These are phyloP conservation scores for Bambusicola thoracicus DNA, from an alignment of 2,113 vertebrate species.

Conservation along the genomic window DNA sequence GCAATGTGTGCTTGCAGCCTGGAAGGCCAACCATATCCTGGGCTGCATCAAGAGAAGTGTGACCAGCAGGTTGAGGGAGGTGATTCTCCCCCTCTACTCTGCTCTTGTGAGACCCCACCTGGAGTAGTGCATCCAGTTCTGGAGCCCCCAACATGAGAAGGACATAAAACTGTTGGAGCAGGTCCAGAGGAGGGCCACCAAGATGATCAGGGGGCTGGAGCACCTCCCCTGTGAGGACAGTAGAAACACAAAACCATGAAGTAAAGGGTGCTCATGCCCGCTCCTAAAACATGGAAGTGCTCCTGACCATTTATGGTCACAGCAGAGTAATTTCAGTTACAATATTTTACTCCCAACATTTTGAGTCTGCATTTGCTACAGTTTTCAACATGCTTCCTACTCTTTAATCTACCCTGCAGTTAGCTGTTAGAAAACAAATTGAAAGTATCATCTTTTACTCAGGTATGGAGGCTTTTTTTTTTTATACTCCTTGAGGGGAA, in stretches of 20 bases:
- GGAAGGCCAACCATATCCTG: too few relatives aligned
- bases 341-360: background rate
- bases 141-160: too few relatives aligned
- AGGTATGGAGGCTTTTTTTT: background rate
- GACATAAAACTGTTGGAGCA: too few relatives aligned
- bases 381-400: background rate
- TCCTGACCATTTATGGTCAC: background rate
- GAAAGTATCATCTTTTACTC: conserved; percentile 7
- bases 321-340: background rate
- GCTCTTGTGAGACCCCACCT: too few relatives aligned
- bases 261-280: background rate
- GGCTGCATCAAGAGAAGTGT: too few relatives aligned
- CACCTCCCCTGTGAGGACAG: background rate
- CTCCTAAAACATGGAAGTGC: background rate
- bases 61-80: too few relatives aligned
- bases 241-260: background rate
- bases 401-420: background rate
- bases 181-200: too few relatives aligned
- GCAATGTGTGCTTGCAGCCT: too few relatives aligned
- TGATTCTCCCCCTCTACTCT: too few relatives aligned
- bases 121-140: too few relatives aligned
- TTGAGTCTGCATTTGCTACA: background rate
- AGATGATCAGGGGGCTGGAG: too few relatives aligned
- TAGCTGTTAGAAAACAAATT: conserved; percentile 35
- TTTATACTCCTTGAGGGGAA: background rate